These are phyloP conservation scores for Calyptommatus sinebrachiatus DNA, from an alignment of 2,113 vertebrate genomes.

Conservation along the genomic window DNA sequence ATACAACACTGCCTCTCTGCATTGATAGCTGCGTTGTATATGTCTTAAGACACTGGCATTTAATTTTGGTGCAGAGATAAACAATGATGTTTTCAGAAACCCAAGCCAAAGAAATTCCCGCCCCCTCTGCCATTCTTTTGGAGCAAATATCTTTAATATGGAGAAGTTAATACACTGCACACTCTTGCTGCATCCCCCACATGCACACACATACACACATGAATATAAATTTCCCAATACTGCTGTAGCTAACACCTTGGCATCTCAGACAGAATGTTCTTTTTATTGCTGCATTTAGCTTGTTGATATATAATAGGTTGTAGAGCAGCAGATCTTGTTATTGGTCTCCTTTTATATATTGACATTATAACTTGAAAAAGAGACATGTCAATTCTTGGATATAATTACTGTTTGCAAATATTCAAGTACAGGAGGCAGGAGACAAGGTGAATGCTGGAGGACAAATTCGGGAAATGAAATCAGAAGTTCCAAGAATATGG, in stretches of 20 bases:
- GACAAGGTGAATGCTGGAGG: conserved; percentile 29
- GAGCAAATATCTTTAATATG: not conserved
- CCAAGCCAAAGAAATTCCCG: conserved; percentile 26
- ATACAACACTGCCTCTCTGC: not conserved
- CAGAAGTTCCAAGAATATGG: conserved; percentile 88
- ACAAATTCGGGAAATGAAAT: conserved; percentile 85
- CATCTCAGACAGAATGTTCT: conserved; percentile 56
- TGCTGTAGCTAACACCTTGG: conserved; percentile 41
- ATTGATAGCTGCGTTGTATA: not conserved
- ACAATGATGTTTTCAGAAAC: conserved; percentile 6
- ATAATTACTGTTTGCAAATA: conserved; percentile 77
- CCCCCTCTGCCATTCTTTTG: not conserved
- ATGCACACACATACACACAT: conserved; percentile 17
- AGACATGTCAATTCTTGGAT: conserved; percentile 72
- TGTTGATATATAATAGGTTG: conserved; percentile 69
- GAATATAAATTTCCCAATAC: conserved; percentile 24
- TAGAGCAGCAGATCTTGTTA: conserved; percentile 69
- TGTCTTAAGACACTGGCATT: not conserved
- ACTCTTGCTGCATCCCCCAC: not conserved
- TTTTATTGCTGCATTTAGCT: conserved; percentile 65
- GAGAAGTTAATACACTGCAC: not conserved
- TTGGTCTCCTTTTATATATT: conserved; percentile 73
- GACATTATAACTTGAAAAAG: conserved; percentile 76
- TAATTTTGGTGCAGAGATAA: accelerated
- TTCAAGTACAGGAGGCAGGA: conserved; percentile 69